Base-by-base conservation (phyloP, 64 coral and sea anemone species). In the Stichodactyla mertensii region DNA sequence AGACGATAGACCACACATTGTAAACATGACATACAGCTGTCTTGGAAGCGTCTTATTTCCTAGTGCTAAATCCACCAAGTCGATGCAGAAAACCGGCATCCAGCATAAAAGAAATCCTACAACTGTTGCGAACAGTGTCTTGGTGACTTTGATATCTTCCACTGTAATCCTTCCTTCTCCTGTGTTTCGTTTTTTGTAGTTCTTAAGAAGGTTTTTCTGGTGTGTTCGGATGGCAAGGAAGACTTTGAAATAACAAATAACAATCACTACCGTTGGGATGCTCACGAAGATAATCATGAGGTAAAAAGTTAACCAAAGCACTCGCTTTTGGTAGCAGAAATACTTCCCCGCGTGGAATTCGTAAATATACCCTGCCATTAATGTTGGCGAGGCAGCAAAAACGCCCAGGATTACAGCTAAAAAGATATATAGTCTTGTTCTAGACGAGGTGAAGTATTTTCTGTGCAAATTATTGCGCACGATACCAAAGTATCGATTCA, bases 271-370 rank as follows among this genome's bases (percentile, higher is more conserved):
- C 45, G 83, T 91, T 62, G 89, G 85, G 9, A 91, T 80, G 1
- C 24, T 56, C 0, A 85, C 54, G 83, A 85, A 85, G 45, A 64
- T 85, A 2, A 28, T 55, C 83, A 64, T 85, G 16, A 85, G 51
- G 15, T 57, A 61, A 9, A 85, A 61, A 55, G 56, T 61, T 16
- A 45, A 52, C 60, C 60, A 64, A 36, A 64, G 14, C 3, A 64
- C 55, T 51, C 16, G 51, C 7, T 36, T 61, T 64, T 90, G 64
- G 16, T 87, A 92, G 51, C 91, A 92, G 61, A 92, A 88, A 54
- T 80, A 88, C 55, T 92, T 92, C 22, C 91, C 91, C 22, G 81
- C 52, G 22, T 92, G 91, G 22, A 92, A 92, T 31, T 79, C 66
- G 16, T 85, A 92, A 22, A 5, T 56, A 8, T 84, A 57, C 2